Evolutionary conservation across 2,113 vertebrate genomes (phyloP).

Genomic region (Eulemur macaco): DNA sequence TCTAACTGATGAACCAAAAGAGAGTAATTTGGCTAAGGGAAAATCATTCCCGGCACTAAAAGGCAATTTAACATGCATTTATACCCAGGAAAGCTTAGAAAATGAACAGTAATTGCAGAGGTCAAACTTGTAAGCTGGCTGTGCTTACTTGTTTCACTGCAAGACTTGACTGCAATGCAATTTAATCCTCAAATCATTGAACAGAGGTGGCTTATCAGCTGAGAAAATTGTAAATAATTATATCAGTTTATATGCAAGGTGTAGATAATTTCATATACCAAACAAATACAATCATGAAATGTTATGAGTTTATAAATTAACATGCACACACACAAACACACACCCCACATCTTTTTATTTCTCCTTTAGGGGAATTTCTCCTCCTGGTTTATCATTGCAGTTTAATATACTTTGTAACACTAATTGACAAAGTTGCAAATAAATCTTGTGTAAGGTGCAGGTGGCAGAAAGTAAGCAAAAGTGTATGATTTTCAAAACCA

Average conservation of each 20-base stretch:
- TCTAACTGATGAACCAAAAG: slow-evolving; percentile 62
- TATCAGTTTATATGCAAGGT: slow-evolving; percentile 1
- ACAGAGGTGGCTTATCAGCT: neutral
- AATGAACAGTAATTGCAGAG: slow-evolving; percentile 58
- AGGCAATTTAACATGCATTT: slow-evolving; percentile 60
- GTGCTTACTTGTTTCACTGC: slow-evolving; percentile 37
- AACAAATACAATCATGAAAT: neutral
- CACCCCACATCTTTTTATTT: neutral
- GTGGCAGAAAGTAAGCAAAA: neutral
- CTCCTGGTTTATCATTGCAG: neutral
- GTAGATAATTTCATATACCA: neutral
- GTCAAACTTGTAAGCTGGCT: slow-evolving; percentile 63
- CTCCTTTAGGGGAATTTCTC: neutral
- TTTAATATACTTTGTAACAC: neutral
- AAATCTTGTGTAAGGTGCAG: neutral
- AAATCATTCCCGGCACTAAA: slow-evolving; percentile 21
- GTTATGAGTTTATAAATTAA: neutral
- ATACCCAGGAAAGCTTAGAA: slow-evolving; percentile 56
- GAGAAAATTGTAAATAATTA: slow-evolving; percentile 44
- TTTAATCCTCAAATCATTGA: slow-evolving; percentile 40
- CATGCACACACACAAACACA: too few species aligned
- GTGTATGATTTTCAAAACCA: neutral
- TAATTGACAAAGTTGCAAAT: slow-evolving; percentile 17
- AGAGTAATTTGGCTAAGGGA: slow-evolving; percentile 54
- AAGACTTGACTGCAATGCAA: slow-evolving; percentile 56